Conservation (phyloP, 2,888 invertebrate species). For the Caenorhabditis plicata region DNA sequence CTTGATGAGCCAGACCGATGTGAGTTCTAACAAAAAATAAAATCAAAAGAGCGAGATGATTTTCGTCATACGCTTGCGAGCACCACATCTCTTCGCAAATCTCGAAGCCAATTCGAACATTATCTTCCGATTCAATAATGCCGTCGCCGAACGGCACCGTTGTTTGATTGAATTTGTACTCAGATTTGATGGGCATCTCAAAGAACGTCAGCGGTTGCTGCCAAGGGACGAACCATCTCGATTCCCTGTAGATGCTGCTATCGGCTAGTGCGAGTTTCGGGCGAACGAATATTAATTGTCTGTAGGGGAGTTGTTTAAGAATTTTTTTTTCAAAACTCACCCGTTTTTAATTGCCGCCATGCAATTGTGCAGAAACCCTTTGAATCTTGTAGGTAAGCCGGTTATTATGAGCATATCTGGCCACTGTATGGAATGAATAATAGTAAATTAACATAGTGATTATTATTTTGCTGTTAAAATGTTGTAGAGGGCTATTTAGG, state of each 20-base stretch:
- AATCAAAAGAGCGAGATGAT: background rate
- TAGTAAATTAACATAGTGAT: too few relatives aligned
- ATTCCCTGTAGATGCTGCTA: slow-evolving; percentile 86
- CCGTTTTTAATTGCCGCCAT: slow-evolving; percentile 85
- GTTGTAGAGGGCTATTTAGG: too few relatives aligned
- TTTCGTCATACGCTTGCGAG: slow-evolving; percentile 68
- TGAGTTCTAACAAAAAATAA: slow-evolving; percentile 38
- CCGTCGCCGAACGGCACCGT: slow-evolving; percentile 92
- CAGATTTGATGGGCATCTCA: slow-evolving; percentile 33
- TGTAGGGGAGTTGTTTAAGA: slow-evolving; percentile 65
- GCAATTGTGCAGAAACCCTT: slow-evolving; percentile 90
- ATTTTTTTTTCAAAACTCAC: slow-evolving; percentile 68
- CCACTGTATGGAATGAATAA: too few relatives aligned
- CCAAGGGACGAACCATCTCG: slow-evolving; percentile 84
- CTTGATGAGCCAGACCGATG: slow-evolving; percentile 51
- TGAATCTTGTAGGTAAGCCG: slow-evolving; percentile 75
- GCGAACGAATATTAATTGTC: slow-evolving; percentile 78
- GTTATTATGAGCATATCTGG: slow-evolving; percentile 87
- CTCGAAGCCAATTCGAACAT: slow-evolving; percentile 81
- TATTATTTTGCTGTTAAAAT: too few relatives aligned
- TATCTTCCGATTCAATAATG: slow-evolving; percentile 86
- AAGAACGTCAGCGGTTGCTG: slow-evolving; percentile 65
- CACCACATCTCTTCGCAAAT: slow-evolving; percentile 98
- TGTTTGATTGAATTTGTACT: slow-evolving; percentile 67
- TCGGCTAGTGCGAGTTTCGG: slow-evolving; percentile 91